A percentile compares a stretch with the other conserved stretches of the same genome.
These are phyloP conservation scores for Drepana falcataria DNA, from an alignment of 2,888 invertebrate species.

Conservation along the genomic window DNA sequence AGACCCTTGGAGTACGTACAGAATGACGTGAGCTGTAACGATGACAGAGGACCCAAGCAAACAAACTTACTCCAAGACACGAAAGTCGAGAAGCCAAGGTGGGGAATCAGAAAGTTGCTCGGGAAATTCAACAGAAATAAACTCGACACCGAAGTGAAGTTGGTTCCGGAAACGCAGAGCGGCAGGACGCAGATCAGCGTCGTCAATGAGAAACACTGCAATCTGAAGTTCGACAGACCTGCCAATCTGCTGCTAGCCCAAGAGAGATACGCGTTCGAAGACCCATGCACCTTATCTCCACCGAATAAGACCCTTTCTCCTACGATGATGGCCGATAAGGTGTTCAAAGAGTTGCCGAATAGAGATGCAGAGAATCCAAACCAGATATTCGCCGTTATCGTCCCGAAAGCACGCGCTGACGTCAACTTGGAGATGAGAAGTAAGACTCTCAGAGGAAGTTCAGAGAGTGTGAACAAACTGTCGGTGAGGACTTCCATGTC, in stretches of 20 bases:
- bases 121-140: constrained; percentile 53
- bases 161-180: constrained; percentile 52
- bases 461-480: constrained; percentile 54
- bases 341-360: constrained; percentile 60
- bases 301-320: constrained; percentile 69
- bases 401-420: constrained; percentile 56
- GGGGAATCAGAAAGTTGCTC: constrained; percentile 65
- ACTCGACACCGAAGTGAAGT: constrained; percentile 78
- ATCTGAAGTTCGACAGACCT: constrained; percentile 47
- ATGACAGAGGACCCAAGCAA: constrained; percentile 59
- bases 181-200: constrained; percentile 46
- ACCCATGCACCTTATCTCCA: constrained; percentile 63
- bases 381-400: constrained; percentile 72
- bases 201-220: constrained; percentile 51
- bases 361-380: constrained; percentile 43
- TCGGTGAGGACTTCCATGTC: constrained; percentile 54
- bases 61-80: constrained; percentile 62
- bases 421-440: constrained; percentile 34
- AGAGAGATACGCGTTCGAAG: constrained; percentile 54
- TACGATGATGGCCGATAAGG: constrained; percentile 67
- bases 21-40: constrained; percentile 81
- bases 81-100: constrained; percentile 56
- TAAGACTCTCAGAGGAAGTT: constrained; percentile 42
- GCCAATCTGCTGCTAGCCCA: constrained; percentile 50
- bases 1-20: constrained; percentile 82